Evolutionary conservation across 2,113 vertebrate genomes (phyloP), one percentile per base, ranked within the genome.

Genomic region (Pluvialis apricaria): DNA sequence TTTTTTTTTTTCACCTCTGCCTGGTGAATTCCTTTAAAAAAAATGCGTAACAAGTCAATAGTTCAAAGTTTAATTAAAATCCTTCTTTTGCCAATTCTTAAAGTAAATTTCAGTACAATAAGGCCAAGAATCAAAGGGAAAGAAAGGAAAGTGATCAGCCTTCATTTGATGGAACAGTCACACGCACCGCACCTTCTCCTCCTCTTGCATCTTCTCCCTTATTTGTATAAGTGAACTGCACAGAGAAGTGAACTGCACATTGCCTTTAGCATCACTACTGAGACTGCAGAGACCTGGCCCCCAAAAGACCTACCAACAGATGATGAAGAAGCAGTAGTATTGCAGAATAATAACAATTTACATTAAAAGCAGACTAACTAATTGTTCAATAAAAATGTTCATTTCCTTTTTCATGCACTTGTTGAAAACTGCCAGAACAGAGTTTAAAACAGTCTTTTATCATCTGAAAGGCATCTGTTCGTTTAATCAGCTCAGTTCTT

Each of bases 401-500:
- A 65, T 88, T 90, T 94, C 80, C 32, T 72, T 60, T 81, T 72
- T 73, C 51, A 57, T 12, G 19, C 26, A 90, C 81, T 58, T 94
- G 55, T 32, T 84, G 77, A 71, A 51, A 90, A 80, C 38, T 6
- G 2, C 10, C 69, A 82, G 88, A 92, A 29, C 16, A 84, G 52
- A 85, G 57, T 49, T 60, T 71, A 45, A 62, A 94, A 90, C 10
- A 52, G 10, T 49, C 40, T 94, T 86, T 52, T 20, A 71, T 69
- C 51, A 89, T 78, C 61, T 88, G 72, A 96, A 75, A 28, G 44
- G 55, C 54, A 96, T 51, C 55, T 83, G 54, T 44, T 79, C 44
- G 86, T 78, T 77, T 90, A 84, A 95, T 93, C 75, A 94, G 73
- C 95, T 86, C 57, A 73, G 47, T 55, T 91, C 32, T 54, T 80